Evolutionary conservation across 2,113 vertebrate species (phyloP), one percentile per base, ranked within the genome.

Genomic region (Guaruba guarouba): DNA sequence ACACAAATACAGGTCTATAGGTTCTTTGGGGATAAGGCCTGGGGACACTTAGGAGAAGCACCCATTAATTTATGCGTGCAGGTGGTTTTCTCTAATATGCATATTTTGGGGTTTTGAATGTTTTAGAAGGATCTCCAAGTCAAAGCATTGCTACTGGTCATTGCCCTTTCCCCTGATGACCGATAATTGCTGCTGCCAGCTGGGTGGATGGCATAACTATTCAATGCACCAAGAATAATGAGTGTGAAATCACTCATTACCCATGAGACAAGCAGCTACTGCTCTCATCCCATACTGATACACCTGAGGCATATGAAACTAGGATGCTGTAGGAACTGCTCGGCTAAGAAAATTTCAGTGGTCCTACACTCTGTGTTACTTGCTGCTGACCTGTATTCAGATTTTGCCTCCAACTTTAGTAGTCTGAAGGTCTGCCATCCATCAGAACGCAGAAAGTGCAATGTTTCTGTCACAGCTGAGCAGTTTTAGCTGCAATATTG

Each of bases 281-380:
- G 71, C 35, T 83, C 18, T 63, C 11, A 0, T 59, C 66, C 41
- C 28, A 18, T 46, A 27, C 31, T 46, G 51, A 29, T 55, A 44
- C 33, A 63, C 4, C 35, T 20, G 39, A 87, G 43, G 41, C 41
- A 62, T 1, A 0, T 61, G 57, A 62, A 87, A 64, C 2, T 17
- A 22, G 29, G 22, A 76, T 84, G 39, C 39, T 67, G 43, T n/a
- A 91, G 66, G 27, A 94, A 61, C 39, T 20, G 52, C 39, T 86
- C 29, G 33, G 46, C 37, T 49, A 24, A 33, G 66, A 68, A 17
- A 43, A 81, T 71, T 67, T 79, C 43, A 35, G 33, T 31, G 41
- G 13, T 64, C 7, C 27, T 86, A 14, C 19, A 11, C 23, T 74
- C 37, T 0, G 0, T 41, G 39, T 71, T 61, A 61, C 14, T 55